phyloP scores from a whole-genome alignment of 1,140 invertebrate genomes.

The Manduca sexta region DNA sequence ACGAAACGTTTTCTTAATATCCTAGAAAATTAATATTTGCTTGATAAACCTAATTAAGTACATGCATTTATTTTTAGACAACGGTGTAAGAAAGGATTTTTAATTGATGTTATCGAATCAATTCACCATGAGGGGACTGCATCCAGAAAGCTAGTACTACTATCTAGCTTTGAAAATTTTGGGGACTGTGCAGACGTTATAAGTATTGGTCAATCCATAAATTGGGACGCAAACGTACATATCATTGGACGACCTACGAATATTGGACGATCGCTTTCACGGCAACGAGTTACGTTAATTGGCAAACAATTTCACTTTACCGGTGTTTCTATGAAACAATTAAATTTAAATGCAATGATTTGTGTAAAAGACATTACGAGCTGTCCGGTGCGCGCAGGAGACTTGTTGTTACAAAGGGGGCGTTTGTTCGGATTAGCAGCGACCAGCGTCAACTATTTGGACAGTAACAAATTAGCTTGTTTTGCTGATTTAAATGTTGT shows the following conservation, averaged over 20 bases:
- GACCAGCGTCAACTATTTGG: slow-evolving; percentile 26
- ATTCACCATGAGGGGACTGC: slow-evolving; percentile 35
- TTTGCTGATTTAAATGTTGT: slow-evolving; percentile 41
- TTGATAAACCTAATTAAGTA: no score
- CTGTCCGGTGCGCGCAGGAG: slow-evolving; percentile 48
- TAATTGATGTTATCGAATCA: slow-evolving; percentile 30
- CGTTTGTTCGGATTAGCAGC: slow-evolving; percentile 42
- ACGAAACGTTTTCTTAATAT: no score
- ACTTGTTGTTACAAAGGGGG: slow-evolving; percentile 42
- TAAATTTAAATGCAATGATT: slow-evolving; percentile 33
- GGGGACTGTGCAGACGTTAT: slow-evolving; percentile 29
- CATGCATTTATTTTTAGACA: slow-evolving; percentile 26
- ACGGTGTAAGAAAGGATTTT: slow-evolving; percentile 52
- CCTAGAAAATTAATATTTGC: no score
- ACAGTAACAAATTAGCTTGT: slow-evolving; percentile 28
- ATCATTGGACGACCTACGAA: slow-evolving; percentile 44
- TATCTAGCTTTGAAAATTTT: slow-evolving; percentile 42
- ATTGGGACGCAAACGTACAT: slow-evolving; percentile 15
- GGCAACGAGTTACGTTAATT: slow-evolving; percentile 30
- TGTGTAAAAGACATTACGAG: slow-evolving; percentile 38
- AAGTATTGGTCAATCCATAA: slow-evolving; percentile 22
- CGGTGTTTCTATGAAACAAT: slow-evolving; percentile 13
- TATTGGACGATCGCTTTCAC: slow-evolving; percentile 33
- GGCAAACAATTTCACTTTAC: slow-evolving; percentile 9
- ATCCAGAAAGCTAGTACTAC: slow-evolving; percentile 40